Evolutionary conservation across 2,888 invertebrate species (phyloP).

Genomic region (Slavum lentiscoides): DNA sequence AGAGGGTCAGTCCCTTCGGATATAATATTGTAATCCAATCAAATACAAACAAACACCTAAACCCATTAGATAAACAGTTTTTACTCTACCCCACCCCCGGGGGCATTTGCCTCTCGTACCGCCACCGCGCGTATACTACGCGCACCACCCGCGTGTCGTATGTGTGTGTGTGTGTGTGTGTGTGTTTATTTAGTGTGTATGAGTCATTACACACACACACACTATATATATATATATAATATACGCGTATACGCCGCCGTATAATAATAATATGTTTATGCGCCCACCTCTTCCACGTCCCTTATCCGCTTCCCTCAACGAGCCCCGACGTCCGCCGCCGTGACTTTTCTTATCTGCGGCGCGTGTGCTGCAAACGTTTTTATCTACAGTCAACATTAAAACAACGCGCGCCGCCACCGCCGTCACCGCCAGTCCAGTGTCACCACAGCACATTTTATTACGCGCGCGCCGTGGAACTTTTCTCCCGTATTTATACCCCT

Average conservation of each 20-base stretch:
- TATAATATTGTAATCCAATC: constrained; percentile 52
- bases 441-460: too few relatives aligned
- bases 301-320: not conserved
- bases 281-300: not conserved
- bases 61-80: constrained; percentile 52
- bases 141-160: not conserved
- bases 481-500: too few relatives aligned
- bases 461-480: too few relatives aligned
- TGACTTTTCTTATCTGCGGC: constrained; percentile 46
- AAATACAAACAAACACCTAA: constrained; percentile 52
- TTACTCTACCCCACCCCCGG: constrained; percentile 15
- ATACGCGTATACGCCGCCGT: not conserved
- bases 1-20: constrained; percentile 50
- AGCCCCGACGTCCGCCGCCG: not conserved
- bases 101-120: not conserved
- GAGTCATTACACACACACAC: constrained; percentile 51
- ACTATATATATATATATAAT: constrained; percentile 1
- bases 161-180: too few relatives aligned
- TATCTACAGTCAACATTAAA: constrained; percentile 50
- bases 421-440: too few relatives aligned
- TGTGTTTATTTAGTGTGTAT: constrained; percentile 48
- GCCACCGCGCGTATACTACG: not conserved
- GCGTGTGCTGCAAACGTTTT: constrained; percentile 29
- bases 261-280: constrained; percentile 42
- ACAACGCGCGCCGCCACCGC: not conserved